These are phyloP conservation scores for Drosophila nannoptera DNA, from an alignment of 1,140 invertebrate genomes.

Conservation along the genomic window DNA sequence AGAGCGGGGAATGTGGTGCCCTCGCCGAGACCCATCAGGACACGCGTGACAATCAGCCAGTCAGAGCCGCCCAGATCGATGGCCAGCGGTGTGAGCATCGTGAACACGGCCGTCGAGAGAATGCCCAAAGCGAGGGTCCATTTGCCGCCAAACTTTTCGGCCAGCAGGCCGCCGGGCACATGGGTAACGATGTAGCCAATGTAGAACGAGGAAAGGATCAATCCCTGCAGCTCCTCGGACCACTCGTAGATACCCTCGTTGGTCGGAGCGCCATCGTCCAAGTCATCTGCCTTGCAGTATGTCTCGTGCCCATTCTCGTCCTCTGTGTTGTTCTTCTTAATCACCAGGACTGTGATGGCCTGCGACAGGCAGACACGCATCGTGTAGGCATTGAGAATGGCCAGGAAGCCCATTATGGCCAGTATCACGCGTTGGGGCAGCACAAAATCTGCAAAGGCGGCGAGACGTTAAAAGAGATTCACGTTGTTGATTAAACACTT, in stretches of 20 bases:
- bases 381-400: conserved; percentile 91
- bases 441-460: conserved; percentile 81
- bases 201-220: conserved; percentile 83
- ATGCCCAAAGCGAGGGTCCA: conserved; percentile 87
- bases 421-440: conserved; percentile 88
- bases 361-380: conserved; percentile 93
- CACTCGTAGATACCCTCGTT: conserved; percentile 57
- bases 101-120: conserved; percentile 86
- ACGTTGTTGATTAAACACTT: conserved; percentile 15
- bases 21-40: conserved; percentile 86
- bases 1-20: conserved; percentile 89
- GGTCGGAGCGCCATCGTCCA: conserved; percentile 38
- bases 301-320: conserved; percentile 24
- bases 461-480: not conserved
- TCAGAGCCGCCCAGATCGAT: conserved; percentile 81
- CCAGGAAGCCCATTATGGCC: conserved; percentile 91
- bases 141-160: conserved; percentile 88
- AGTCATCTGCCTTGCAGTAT: conserved; percentile 58
- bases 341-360: conserved; percentile 93
- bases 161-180: conserved; percentile 83
- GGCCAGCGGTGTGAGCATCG: conserved; percentile 84
- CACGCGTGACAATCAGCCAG: conserved; percentile 83
- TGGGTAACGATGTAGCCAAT: conserved; percentile 83
- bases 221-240: conserved; percentile 80
- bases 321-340: conserved; percentile 59